phyloP scores from a whole-genome alignment of 2,113 vertebrate species.

The Onychostruthus taczanowskii region DNA sequence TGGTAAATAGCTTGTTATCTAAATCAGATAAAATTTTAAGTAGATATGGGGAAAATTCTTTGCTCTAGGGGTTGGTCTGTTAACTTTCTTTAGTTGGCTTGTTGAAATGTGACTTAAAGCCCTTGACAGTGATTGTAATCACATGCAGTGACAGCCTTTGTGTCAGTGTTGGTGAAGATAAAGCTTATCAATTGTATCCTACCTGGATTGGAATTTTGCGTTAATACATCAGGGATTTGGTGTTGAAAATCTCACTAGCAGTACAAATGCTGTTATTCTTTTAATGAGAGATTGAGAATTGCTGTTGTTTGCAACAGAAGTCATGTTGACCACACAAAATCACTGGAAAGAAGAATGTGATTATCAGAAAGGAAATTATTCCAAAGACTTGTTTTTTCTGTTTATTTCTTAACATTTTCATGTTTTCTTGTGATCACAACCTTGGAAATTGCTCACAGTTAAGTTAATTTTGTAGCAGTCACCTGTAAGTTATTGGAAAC shows the following conservation, averaged over 20 bases:
- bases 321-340: background rate
- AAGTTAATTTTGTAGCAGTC: constrained; percentile 4
- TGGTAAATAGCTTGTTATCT: background rate
- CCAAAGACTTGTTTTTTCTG: background rate
- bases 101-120: constrained; percentile 36
- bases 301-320: background rate
- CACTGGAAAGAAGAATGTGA: background rate
- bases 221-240: background rate
- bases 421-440: background rate
- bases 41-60: background rate
- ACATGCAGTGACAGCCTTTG: background rate
- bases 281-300: background rate
- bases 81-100: background rate
- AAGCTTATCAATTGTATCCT: constrained; percentile 28
- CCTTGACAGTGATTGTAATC: constrained; percentile 11
- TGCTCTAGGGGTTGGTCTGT: background rate
- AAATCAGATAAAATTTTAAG: constrained; percentile 1
- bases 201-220: constrained; percentile 19
- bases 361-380: background rate
- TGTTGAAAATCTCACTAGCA: background rate
- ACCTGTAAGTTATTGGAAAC: constrained; percentile 9
- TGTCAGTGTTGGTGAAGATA: background rate
- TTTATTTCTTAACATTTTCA: background rate
- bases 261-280: background rate
- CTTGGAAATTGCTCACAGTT: background rate